Evolutionary conservation across 2,888 invertebrate species (phyloP), one percentile per base, ranked within the genome.

Genomic region (Pandemis corylana): DNA sequence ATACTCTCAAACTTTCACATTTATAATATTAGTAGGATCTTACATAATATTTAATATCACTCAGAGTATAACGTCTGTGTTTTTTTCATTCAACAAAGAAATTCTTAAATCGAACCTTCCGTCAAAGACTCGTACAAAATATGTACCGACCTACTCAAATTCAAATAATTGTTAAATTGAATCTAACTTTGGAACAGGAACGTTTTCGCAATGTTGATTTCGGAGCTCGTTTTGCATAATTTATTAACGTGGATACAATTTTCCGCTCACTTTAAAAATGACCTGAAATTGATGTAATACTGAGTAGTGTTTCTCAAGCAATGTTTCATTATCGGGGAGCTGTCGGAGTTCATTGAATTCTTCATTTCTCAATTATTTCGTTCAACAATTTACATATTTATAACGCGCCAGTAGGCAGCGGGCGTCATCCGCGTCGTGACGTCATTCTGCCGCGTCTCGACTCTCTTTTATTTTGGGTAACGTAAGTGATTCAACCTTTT

Each of bases 341-440:
- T 67, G 66, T 70, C 74, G n/a, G 7, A 7, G 12, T 36, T 66
- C 74, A 70, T 70, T 70, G 66, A 61, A 70, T 74, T 74, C 69
- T 61, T 66, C 66, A 67, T 70, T 74, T 51, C 51, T 74, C 53
- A 62, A 62, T 49, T 61, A 74, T 69, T 69, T 74, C 44, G 62
- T 44, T 66, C 42, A 36, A 28, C 51, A 70, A 75, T 75, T 75
- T 70, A n/a, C 74, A 75, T 75, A 75, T 74, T 74, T 65, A 42
- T 69, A 59, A 66, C 74, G 69, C 65, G 28, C 65, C 74, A 69
- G 53, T 69, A 66, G 74, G 41, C 28, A 51, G 56, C 49, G 59
- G 20, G 51, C 74, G 74, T 74, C 74, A 69, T n/a, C 51, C 49
- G 7, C 13, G 13, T 20, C 12, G 61, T 69, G 74, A 69, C 69